Evolutionary conservation across 2,797 vertebrate genomes (phyloP).

Genomic region (Rhabdophis nuchalis): DNA sequence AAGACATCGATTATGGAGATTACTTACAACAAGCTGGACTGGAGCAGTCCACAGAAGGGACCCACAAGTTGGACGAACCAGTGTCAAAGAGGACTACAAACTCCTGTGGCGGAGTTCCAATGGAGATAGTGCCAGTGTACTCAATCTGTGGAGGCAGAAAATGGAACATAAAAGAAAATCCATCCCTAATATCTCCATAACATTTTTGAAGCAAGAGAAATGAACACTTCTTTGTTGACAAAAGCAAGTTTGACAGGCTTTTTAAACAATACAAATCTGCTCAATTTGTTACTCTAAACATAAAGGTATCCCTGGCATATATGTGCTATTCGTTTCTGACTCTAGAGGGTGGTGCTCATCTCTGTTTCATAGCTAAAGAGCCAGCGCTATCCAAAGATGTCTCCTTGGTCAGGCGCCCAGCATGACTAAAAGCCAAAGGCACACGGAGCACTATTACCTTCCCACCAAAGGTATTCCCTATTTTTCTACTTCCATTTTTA

Average conservation of each 20-base stretch:
- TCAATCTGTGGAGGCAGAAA: slow-evolving; percentile 41
- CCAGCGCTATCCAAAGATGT: too few species aligned
- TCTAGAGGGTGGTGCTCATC: too few species aligned
- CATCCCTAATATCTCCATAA: neutral
- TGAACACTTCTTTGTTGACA: too few species aligned
- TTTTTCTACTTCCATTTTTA: too few species aligned
- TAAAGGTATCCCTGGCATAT: too few species aligned
- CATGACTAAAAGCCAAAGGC: too few species aligned
- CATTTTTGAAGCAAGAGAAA: neutral
- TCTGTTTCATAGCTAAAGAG: too few species aligned
- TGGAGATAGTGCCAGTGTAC: slow-evolving; percentile 63
- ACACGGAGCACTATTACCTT: too few species aligned
- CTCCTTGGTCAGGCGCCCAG: too few species aligned
- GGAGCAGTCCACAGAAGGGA: slow-evolving; percentile 68
- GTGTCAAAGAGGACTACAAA: slow-evolving; percentile 71
- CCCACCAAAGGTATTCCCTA: too few species aligned
- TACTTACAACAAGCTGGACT: slow-evolving; percentile 64
- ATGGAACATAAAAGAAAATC: accelerated
- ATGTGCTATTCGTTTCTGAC: too few species aligned
- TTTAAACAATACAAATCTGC: neutral
- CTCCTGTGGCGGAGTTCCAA: slow-evolving; percentile 64
- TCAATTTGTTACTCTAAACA: neutral
- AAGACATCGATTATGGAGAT: neutral
- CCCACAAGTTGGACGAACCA: slow-evolving; percentile 72
- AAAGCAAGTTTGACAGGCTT: neutral